Conservation (phyloP, 2,113 vertebrate genomes). For the Barbus barbus region DNA sequence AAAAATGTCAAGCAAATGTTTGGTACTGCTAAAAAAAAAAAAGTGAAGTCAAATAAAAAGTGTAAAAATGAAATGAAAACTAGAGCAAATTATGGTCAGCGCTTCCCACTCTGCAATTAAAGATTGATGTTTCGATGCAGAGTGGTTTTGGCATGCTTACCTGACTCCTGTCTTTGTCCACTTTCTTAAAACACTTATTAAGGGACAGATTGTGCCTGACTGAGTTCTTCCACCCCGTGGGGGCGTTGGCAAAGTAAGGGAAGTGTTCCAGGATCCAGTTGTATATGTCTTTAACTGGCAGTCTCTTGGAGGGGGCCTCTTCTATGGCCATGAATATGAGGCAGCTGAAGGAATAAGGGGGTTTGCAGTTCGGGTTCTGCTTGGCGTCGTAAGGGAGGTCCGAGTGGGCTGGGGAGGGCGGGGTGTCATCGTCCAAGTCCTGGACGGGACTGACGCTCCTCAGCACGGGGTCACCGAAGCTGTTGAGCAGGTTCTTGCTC, state of each 20-base stretch:
- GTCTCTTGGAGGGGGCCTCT: constrained; percentile 86
- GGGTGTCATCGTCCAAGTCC: constrained; percentile 83
- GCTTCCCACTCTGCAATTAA: constrained; percentile 1
- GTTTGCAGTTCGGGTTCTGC: constrained; percentile 92
- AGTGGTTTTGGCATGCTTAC: constrained; percentile 69
- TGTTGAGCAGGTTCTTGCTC: constrained; percentile 90
- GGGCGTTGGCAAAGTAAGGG: constrained; percentile 88
- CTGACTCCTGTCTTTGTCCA: constrained; percentile 92
- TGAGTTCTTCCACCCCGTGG: constrained; percentile 93
- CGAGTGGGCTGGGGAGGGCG: constrained; percentile 83
- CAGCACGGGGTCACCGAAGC: constrained; percentile 86
- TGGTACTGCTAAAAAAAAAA: no score
- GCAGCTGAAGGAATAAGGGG: constrained; percentile 92
- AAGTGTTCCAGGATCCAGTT: constrained; percentile 95
- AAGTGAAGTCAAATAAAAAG: not conserved
- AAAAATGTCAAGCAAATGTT: no score
- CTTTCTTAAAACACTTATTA: constrained; percentile 95
- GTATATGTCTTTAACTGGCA: constrained; percentile 92
- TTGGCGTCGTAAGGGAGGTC: constrained; percentile 87
- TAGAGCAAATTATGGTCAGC: not conserved
- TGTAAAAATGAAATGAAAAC: not conserved
- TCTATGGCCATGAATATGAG: constrained; percentile 96
- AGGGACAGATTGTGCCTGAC: constrained; percentile 90
- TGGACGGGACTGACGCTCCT: constrained; percentile 88
- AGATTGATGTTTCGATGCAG: not conserved